phyloP scores from a whole-genome alignment of 1,140 invertebrate species.

The Listronotus bonariensis region DNA sequence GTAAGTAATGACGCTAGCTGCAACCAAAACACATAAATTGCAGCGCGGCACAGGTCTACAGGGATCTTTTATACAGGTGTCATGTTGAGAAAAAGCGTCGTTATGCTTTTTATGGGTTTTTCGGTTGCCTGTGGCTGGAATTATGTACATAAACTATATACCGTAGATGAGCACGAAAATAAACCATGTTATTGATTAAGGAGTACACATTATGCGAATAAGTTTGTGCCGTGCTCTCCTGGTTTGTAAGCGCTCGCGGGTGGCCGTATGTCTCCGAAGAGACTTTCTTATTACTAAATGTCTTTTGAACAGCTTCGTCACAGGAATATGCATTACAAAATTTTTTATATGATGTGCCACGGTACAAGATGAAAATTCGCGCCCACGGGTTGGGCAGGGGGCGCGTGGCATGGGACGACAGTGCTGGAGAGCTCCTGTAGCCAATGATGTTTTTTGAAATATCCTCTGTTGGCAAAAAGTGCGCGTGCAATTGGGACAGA shows the following conservation, averaged over 20 bases:
- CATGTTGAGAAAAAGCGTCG: too few relatives aligned
- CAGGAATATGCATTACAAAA: constrained; percentile 5
- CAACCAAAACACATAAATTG: too few relatives aligned
- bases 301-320: constrained; percentile 2
- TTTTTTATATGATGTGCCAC: constrained; percentile 6
- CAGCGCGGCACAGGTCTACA: too few relatives aligned
- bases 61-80: too few relatives aligned
- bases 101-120: too few relatives aligned
- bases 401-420: constrained; percentile 3
- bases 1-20: too few relatives aligned
- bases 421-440: neutral
- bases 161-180: too few relatives aligned
- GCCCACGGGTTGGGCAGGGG: constrained; percentile 1
- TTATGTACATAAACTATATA: too few relatives aligned
- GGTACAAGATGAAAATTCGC: constrained; percentile 5
- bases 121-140: too few relatives aligned
- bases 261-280: neutral
- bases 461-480: constrained; percentile 9
- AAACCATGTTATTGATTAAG: too few relatives aligned
- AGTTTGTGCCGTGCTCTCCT: too few relatives aligned
- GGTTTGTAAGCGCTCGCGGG: neutral
- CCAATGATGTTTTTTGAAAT: constrained; percentile 9
- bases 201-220: too few relatives aligned
- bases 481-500: constrained; percentile 9
- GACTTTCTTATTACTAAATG: constrained; percentile 10